Base-by-base conservation (phyloP, 2,113 vertebrate species). In the Malaclemys terrapin region DNA sequence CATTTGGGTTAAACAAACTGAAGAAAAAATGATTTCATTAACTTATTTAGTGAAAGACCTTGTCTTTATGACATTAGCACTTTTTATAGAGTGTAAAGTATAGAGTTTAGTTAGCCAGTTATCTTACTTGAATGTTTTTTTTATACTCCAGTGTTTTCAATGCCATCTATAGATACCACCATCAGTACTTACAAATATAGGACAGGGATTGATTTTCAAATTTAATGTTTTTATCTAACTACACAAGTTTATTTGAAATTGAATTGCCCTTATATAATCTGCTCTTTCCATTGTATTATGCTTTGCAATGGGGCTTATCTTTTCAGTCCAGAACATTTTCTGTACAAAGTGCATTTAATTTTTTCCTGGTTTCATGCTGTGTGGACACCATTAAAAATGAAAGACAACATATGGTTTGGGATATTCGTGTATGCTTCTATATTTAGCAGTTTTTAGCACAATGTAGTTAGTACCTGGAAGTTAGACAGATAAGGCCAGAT, bases 41-140 rank as follows among this genome's bases (percentile, higher is more conserved):
- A 94, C 50, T 93, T 97, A 96, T 76, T 96, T 97, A 94, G 90
- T 86, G 89, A 91, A 96, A 95, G 76, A 88, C 54, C 52, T 85
- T 93, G 83, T 82, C 95, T 95, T 52, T 87, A 31, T 83, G 88
- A 90, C 87, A 95, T 95, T 88, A 89, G 82, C 50, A 94, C 84
- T 90, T 96, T 96, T 97, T 95, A 96, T 94, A 94, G 89, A 94
- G 84, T 96, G 82, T 62, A 76, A 96, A 95, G 85, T 88, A 76
- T 82, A 92, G 80, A 79, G 59, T 96, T 97, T 95, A 94, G 75
- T 95, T 85, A 95, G 79, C 83, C 82, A 88, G 81, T 96, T 95
- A 90, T 69, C 85, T 1, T 31, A 92, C 38, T 56, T 90, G 80
- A 95, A 69, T 85, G 80, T 6, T 42, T 94, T 96, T 96, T 92